Evolutionary conservation across 2,888 invertebrate genomes (phyloP).

Genomic region (Diplolepis rosae): DNA sequence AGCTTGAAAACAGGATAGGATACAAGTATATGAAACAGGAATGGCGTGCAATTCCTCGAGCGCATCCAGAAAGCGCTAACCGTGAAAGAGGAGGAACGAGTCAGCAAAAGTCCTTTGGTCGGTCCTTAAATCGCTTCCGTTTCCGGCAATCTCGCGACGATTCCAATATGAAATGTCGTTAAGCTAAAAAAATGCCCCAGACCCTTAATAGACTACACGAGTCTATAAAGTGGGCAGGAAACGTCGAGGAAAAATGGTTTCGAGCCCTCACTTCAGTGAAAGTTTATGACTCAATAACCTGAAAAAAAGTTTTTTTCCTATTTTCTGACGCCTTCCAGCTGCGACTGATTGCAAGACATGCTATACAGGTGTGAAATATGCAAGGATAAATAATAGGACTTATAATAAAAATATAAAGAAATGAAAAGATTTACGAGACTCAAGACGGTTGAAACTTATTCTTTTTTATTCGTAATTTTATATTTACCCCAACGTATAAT

Average conservation of each 20-base stretch:
- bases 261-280: not conserved
- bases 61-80: constrained; percentile 21
- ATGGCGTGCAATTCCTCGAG: not conserved
- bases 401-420: not conserved
- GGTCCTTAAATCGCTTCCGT: constrained; percentile 35
- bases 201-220: constrained; percentile 14
- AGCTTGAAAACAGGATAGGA: not conserved
- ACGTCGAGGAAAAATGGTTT: constrained; percentile 20
- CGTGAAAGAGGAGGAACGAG: constrained; percentile 6
- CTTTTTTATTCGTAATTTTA: not conserved
- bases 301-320: not conserved
- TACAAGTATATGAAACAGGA: not conserved
- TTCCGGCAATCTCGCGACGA: constrained; percentile 36
- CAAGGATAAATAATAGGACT: not conserved
- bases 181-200: not conserved
- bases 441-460: not conserved
- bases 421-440: constrained; percentile 2
- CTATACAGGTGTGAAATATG: constrained; percentile 4
- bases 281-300: constrained; percentile 26
- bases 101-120: constrained; percentile 6
- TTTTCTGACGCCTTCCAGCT: constrained; percentile 11
- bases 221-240: constrained; percentile 2
- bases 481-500: too few relatives aligned
- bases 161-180: constrained; percentile 30
- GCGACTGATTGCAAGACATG: not conserved